Evolutionary conservation across 2,113 vertebrate genomes (phyloP).

Genomic region (Aramus guarauna): DNA sequence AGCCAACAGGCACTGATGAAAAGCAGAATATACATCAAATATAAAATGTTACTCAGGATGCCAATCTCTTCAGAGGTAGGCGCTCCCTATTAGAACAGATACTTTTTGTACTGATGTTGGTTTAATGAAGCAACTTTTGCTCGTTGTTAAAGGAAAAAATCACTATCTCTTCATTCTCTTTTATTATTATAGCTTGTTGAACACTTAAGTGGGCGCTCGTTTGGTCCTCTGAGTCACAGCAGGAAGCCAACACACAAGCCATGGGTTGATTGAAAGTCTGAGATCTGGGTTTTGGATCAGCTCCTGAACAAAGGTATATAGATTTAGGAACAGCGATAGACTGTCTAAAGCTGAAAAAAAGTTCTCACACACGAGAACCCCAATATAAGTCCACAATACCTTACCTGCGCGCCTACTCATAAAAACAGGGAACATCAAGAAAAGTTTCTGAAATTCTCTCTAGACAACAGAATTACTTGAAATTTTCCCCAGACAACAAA

Average conservation of each 20-base stretch:
- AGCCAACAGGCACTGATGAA: neutral
- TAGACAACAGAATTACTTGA: slow-evolving; percentile 41
- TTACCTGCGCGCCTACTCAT: neutral
- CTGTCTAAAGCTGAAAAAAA: neutral
- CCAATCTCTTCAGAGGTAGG: neutral
- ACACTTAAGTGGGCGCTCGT: neutral
- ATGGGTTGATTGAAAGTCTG: neutral
- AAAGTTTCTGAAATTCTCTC: slow-evolving; percentile 18
- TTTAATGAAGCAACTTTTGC: slow-evolving; percentile 21
- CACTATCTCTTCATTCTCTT: neutral
- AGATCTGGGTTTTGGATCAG: neutral
- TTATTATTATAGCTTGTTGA: neutral
- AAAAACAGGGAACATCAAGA: neutral
- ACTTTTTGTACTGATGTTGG: neutral
- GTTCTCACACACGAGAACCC: neutral
- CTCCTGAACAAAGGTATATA: neutral
- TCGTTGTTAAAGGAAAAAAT: neutral
- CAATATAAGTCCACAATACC: neutral
- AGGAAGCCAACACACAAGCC: neutral
- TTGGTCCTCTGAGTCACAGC: slow-evolving; percentile 19
- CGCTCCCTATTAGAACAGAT: neutral
- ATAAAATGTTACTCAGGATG: neutral
- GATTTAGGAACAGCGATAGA: neutral
- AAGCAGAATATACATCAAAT: slow-evolving; percentile 17
- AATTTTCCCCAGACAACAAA: slow-evolving; percentile 34